Evolutionary conservation across 2,797 vertebrate species (phyloP), one percentile per base, ranked within the genome.

Genomic region (Argyrosomus regius): DNA sequence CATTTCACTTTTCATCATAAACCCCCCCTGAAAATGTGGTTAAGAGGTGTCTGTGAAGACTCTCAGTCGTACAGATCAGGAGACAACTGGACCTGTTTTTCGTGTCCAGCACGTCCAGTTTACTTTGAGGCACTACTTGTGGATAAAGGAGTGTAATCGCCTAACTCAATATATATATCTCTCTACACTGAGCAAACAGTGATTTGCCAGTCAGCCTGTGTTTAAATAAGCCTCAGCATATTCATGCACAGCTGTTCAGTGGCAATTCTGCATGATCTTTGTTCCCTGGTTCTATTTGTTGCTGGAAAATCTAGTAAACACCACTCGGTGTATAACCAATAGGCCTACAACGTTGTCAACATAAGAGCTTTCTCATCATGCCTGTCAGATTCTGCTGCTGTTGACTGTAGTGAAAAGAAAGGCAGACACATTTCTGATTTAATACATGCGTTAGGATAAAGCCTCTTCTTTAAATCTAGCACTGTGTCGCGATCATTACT

Each of bases 1-100:
- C 78, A 87, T 87, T 81, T 89, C 65, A 64, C 28, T 48, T 71
- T 79, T 87, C 50, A 70, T 86, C 52, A 77, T 49, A 35, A 62
- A 77, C 61, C 63, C 20, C 20, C 35, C 75, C 45, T 69, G 11
- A 45, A 73, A 73, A 60, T 63, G 48, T 69, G 46, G 12, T 68
- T 18, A 70, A 5, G 20, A 16, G 22, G 16, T 18, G 26, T 80
- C 18, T 60, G 4, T 45, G 41, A 57, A 41, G 53, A 74, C 35
- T 39, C 35, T 39, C 35, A 2, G 35, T 66, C 43, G 11, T 72
- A 28, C 39, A 43, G 3, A 26, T 49, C 28, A 22, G 52, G 54
- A 58, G 41, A 73, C 31, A 56, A n/a, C 66, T 10, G 5, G 35
- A 48, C 17, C 26, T 50, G 14, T 62, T 54, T 69, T 66, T 65